phyloP scores from a whole-genome alignment of 1,140 invertebrate genomes.

The Copidosoma floridanum region DNA sequence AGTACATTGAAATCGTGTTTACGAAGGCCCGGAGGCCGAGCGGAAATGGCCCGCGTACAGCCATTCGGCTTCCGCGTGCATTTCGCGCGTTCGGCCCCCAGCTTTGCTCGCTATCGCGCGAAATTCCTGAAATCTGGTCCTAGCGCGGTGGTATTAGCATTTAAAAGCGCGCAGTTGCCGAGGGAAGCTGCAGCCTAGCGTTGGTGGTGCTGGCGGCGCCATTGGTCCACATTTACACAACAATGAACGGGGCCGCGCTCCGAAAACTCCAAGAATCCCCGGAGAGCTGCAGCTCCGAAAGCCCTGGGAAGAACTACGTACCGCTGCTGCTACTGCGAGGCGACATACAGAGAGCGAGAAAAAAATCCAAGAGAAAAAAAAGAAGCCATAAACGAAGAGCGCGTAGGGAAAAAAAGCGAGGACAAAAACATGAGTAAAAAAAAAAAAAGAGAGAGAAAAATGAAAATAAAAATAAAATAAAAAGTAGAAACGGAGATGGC shows the following conservation, averaged over 20 bases:
- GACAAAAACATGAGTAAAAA: slow-evolving; percentile 27
- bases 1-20: not conserved
- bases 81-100: too few relatives aligned
- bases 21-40: not conserved
- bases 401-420: slow-evolving; percentile 20
- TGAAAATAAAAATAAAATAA: too few relatives aligned
- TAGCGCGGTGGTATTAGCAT: slow-evolving; percentile 48
- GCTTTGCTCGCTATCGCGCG: slow-evolving; percentile 10
- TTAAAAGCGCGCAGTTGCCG: slow-evolving; percentile 50
- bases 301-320: slow-evolving; percentile 7
- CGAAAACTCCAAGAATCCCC: slow-evolving; percentile 54
- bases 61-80: slow-evolving; percentile 20
- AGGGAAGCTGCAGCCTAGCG: too few relatives aligned
- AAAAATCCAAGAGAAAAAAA: slow-evolving; percentile 7
- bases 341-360: not conserved
- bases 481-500: slow-evolving; percentile 19
- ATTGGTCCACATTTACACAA: slow-evolving; percentile 57
- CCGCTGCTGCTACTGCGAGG: not conserved
- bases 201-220: slow-evolving; percentile 47
- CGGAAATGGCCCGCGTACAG: not conserved
- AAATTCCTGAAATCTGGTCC: slow-evolving; percentile 51
- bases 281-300: slow-evolving; percentile 14
- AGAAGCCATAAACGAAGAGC: slow-evolving; percentile 5
- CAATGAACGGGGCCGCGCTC: slow-evolving; percentile 51
- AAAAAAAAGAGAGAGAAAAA: slow-evolving; percentile 17